Evolutionary conservation across 2,797 vertebrate genomes (phyloP), one percentile per base, ranked within the genome.

Genomic region (Urocyon cinereoargenteus): DNA sequence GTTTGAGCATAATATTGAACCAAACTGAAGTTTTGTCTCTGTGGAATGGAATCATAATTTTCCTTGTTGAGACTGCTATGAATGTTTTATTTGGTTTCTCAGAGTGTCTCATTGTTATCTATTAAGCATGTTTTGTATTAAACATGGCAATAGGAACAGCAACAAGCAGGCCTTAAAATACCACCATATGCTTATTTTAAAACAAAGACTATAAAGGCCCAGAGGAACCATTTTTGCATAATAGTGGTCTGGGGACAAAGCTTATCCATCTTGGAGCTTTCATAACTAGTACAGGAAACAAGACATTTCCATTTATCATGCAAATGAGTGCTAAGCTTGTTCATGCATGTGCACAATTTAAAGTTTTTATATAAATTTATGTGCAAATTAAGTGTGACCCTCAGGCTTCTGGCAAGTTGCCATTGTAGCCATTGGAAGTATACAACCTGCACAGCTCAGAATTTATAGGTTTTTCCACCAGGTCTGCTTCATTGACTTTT

Each of bases 361-460:
- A 91, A 92, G 88, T 75, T 92, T 92, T 94, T 86, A 75, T 79
- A 94, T 89, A 88, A 96, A 97, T 96, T 78, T 85, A 86, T 90
- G 31, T 86, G 62, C 51, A 95, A 86, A 96, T 86, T 89, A 97
- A 92, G 19, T 82, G 79, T 92, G 84, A 45, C 36, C 91, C 89
- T 88, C 66, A 68, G 93, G 73, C 18, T 82, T 11, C 16, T 96
- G 92, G 96, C 21, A 77, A 79, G 57, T 66, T 86, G 61, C 94
- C 88, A 92, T 55, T 34, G 24, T 36, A 87, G n/a, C 55, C 55
- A 53, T 90, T 91, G 72, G 40, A 89, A 86, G 49, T 95, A 36
- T 4, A 84, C 64, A 89, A 61, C 2, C 64, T 82, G 45, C 14
- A 16, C 40, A 94, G 40, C 31, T 96, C 68, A 91, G 87, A 95